Conservation (phyloP, 2,797 vertebrate species). For the Spinus pinus region DNA sequence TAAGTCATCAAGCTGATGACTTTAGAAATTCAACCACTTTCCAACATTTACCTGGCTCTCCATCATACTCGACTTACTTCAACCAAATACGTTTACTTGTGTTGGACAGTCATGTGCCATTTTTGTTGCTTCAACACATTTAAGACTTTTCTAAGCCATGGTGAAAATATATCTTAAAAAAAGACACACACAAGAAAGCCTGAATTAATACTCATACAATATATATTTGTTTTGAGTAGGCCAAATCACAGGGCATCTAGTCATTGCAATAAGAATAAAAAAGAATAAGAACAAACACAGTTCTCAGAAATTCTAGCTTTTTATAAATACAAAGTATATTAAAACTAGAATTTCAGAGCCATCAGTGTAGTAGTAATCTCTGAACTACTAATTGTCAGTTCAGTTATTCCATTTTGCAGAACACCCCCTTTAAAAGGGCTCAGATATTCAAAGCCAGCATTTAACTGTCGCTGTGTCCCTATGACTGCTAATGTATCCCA, state of each 20-base stretch:
- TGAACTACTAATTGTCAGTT: not conserved
- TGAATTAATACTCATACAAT: not conserved
- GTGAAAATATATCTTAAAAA: not conserved
- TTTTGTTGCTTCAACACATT: not conserved
- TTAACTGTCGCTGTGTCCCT: fast-evolving
- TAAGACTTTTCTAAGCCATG: not conserved
- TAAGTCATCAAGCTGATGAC: not conserved
- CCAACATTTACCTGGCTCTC: not conserved
- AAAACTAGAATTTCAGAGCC: not conserved
- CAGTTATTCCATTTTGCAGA: not conserved
- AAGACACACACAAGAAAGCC: not conserved
- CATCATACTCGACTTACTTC: not conserved
- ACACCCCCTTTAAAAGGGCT: not conserved
- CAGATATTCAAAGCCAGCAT: not conserved
- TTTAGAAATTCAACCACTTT: not conserved
- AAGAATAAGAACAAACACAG: not conserved
- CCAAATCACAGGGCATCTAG: not conserved
- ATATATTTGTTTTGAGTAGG: not conserved
- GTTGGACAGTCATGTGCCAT: not conserved
- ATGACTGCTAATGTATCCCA: not conserved
- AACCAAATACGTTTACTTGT: not conserved
- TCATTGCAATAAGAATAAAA: not conserved
- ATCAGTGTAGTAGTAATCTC: not conserved
- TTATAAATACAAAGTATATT: not conserved
- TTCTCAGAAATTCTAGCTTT: not conserved